phyloP scores from a whole-genome alignment of 2,888 invertebrate species.

The Notocelia uddmanniana region DNA sequence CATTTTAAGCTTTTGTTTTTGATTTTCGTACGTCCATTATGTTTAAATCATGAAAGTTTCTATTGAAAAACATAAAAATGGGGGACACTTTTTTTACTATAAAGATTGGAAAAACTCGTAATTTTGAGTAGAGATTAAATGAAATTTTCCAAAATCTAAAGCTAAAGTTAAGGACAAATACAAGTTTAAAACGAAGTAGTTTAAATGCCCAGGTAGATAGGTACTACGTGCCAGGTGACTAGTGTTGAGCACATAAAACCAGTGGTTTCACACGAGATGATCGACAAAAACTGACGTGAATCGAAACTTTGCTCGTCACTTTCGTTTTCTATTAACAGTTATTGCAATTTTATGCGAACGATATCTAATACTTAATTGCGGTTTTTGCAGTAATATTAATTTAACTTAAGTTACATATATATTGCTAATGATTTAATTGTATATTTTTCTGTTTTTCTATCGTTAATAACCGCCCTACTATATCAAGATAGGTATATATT shows the following conservation, averaged over 20 bases:
- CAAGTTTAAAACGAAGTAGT: too few relatives aligned
- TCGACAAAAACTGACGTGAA: conserved; percentile 72
- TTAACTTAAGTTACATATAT: background rate
- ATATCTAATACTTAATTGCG: conserved; percentile 49
- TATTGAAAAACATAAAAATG: too few relatives aligned
- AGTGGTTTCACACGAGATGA: conserved; percentile 74
- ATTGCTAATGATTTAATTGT: background rate
- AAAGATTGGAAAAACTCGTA: too few relatives aligned
- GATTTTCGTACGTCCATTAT: too few relatives aligned
- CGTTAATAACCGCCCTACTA: background rate
- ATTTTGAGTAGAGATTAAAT: too few relatives aligned
- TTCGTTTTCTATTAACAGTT: conserved; percentile 71
- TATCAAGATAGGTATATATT: background rate
- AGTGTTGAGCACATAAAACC: conserved; percentile 53
- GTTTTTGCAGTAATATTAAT: conserved; percentile 10
- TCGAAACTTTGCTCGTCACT: conserved; percentile 68
- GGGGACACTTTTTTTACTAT: too few relatives aligned
- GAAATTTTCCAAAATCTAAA: too few relatives aligned
- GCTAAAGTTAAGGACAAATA: too few relatives aligned
- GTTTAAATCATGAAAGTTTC: too few relatives aligned
- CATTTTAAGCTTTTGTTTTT: too few relatives aligned
- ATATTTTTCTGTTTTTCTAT: background rate
- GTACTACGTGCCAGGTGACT: background rate
- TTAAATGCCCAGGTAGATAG: too few relatives aligned
- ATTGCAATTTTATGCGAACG: conserved; percentile 62